Evolutionary conservation across 2,888 invertebrate genomes (phyloP), one percentile per base, ranked within the genome.

Genomic region (Labia minor): DNA sequence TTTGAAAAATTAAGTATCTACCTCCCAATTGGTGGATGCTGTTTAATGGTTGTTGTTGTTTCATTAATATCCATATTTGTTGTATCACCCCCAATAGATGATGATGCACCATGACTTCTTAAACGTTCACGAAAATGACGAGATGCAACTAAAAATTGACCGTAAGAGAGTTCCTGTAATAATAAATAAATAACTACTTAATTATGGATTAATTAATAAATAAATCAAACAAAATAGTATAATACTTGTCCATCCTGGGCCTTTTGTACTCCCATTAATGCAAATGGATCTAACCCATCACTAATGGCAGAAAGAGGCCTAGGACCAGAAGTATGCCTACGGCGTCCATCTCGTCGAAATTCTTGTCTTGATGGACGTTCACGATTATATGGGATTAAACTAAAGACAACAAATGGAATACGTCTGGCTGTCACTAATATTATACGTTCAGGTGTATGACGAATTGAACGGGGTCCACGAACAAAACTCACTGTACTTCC

Each of bases 211-310:
- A 69, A 61, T 62, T 10, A 66, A 49, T 62, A 49, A 64, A 65
- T 37, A 65, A 33, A 65, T 21, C 64, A 68, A 63, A 63, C 33
- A n/a, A 20, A 64, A 70, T 72, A 26, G 64, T 70, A 69, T 72
- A n/a, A 73, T 75, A 85, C 85, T 79, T 92, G 92, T 66, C 92
- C 93, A 77, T 91, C 90, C 77, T 88, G 86, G 70, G 86, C 86
- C 75, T 84, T 82, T 75, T 92, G 90, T 69, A 93, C 83, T 37
- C 94, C 92, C 68, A 95, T 79, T 49, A 92, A 84, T 76, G 91
- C 89, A 77, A 93, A 91, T 33, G 93, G 90, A 81, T 94, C 93
- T 21, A 86, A 84, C 61, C 83, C 85, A 78, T 95, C 95, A 77
- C 86, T 90, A 67, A 89, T 89, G 20, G 89, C 83, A 65, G 92